Percentiles rank a stretch among this genome's conserved stretches.
These are phyloP conservation scores for Palythoa grandiflora DNA, from an alignment of 92 coral and sea anemone species.

Conservation along the genomic window DNA sequence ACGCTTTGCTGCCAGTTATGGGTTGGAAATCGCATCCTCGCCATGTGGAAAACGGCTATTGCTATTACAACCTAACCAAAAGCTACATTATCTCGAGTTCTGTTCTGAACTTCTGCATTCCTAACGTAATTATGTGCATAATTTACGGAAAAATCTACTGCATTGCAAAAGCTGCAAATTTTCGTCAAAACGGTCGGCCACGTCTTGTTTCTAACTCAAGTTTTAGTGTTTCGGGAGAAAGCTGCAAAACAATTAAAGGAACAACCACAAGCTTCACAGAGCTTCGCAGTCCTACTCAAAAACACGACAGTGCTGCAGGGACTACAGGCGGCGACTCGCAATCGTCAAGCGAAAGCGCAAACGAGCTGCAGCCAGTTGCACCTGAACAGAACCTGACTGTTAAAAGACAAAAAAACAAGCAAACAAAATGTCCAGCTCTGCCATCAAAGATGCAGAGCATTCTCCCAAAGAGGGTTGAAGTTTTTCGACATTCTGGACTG, in stretches of 20 bases:
- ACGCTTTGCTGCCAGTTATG: constrained; percentile 33
- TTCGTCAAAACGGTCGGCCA: constrained; percentile 24
- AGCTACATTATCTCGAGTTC: constrained; percentile 28
- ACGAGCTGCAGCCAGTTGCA: neutral
- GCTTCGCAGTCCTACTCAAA: constrained; percentile 24
- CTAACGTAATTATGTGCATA: constrained; percentile 40
- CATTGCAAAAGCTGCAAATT: constrained; percentile 38
- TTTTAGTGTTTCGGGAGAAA: constrained; percentile 33
- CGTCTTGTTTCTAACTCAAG: constrained; percentile 30
- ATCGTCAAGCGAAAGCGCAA: constrained; percentile 21
- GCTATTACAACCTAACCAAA: constrained; percentile 32
- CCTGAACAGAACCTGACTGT: neutral
- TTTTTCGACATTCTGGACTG: neutral
- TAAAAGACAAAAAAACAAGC: constrained; percentile 2
- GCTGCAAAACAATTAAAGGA: constrained; percentile 2
- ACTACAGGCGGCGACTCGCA: neutral
- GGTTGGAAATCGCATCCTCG: constrained; percentile 19
- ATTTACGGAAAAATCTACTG: constrained; percentile 43
- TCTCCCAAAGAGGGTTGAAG: constrained; percentile 21
- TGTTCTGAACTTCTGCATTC: constrained; percentile 27
- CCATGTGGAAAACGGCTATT: constrained; percentile 9
- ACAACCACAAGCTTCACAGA: constrained; percentile 18
- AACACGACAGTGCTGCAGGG: neutral
- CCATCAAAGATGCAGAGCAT: constrained; percentile 21
- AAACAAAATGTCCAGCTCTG: constrained; percentile 10